Base-by-base conservation (phyloP, 2,797 vertebrate genomes). In the Oryzias dopingdopingensis region DNA sequence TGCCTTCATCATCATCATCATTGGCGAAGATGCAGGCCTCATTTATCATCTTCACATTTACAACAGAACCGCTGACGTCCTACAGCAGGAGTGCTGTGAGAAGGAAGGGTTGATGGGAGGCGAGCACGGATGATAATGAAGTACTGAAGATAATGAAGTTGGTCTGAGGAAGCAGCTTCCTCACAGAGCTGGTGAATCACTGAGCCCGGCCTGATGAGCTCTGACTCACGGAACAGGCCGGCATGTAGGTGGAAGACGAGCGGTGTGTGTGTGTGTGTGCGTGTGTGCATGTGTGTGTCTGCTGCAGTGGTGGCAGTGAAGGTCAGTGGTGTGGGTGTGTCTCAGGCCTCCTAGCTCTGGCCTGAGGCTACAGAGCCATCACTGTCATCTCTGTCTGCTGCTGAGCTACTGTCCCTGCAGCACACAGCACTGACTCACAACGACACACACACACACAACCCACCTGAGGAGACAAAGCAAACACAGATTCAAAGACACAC, bases 261-360 rank as follows among this genome's bases (percentile, higher is more conserved):
- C 55, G 45, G 37, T 26, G 23, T 48, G 55, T 49, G 47, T 69
- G 47, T 57, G 56, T 17, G 55, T 56, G 56, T 72, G 60, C 62
- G 17, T 70, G 55, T 66, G 47, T 58, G 49, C 29, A 14, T 69
- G 72, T 54, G 65, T 72, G 22, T 59, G 49, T 53, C 32, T 70
- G 76, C 59, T 68, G 76, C 65, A 67, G 69, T 73, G 59, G 74
- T 90, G 90, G 90, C 89, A 90, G 86, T 67, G 83, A 91, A 90
- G 91, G 91, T 92, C 90, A 92, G 86, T 73, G 62, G 71, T 43
- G 80, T 90, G 84, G 86, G 87, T 88, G 88, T 86, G 83, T 90
- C 84, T 83, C 70, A 50, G 80, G 83, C 83, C 88, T 85, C 79
- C 81, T 79, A 90, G 88, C 89, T 86, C 77, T 83, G 81, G 84